Conservation (phyloP, 2,113 vertebrate genomes). For the Rallus limicola region DNA sequence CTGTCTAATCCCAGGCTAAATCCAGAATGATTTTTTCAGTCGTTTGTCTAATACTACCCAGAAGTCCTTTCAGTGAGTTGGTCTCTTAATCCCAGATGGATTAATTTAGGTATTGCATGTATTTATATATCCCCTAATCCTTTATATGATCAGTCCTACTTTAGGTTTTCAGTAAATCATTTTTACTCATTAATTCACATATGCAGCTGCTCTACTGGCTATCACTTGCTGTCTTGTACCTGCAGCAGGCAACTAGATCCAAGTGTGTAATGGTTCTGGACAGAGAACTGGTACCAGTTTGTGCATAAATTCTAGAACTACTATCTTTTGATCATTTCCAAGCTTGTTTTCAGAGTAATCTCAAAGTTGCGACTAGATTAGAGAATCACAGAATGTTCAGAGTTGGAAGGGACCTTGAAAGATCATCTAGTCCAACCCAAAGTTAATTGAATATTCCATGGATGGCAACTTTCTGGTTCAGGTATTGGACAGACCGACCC, state of each 20-base stretch:
- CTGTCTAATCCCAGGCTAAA: conserved; percentile 3
- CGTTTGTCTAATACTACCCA: neutral
- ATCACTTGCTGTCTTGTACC: neutral
- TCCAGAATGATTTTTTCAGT: neutral
- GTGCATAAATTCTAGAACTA: neutral
- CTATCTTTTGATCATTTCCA: neutral
- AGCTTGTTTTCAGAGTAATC: conserved; percentile 16
- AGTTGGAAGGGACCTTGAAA: no score
- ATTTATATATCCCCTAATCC: neutral
- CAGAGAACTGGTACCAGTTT: neutral
- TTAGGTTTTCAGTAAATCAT: neutral
- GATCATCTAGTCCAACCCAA: neutral
- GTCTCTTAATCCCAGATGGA: neutral
- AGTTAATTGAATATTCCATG: neutral
- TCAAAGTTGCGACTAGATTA: neutral
- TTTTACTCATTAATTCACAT: neutral
- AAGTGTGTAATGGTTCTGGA: rapidly evolving
- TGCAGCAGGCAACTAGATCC: neutral
- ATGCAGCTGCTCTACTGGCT: neutral
- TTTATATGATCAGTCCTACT: neutral
- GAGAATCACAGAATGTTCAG: neutral
- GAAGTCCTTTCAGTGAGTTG: neutral
- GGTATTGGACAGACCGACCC: no score
- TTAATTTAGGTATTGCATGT: neutral
- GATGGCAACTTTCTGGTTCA: no score